Evolutionary conservation across 2,888 invertebrate genomes (phyloP), one percentile per base, ranked within the genome.

Genomic region (Zaprionus lineosus): DNA sequence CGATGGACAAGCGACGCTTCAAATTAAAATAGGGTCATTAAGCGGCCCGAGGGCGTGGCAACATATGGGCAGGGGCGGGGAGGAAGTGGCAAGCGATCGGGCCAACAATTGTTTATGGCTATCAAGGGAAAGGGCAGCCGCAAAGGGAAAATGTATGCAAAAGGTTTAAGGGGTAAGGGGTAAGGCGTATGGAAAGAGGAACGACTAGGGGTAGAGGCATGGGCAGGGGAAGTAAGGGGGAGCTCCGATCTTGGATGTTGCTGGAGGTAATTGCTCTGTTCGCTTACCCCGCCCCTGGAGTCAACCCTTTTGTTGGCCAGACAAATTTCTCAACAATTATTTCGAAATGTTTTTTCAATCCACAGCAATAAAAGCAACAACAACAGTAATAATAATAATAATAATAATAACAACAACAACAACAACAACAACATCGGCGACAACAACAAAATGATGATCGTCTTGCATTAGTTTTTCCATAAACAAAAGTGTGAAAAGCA

Each of bases 21-120:
- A 81, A 81, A 81, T 81, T 81, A 81, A 81, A 81, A 85, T 84
- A 84, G 86, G 81, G 86, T 81, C 86, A 81, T 81, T 81, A 86
- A 76, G 84, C 82, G 76, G 41, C 43, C 34, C 48, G 34, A 34
- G 44, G 48, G 57, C n/a, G n/a, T n/a, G 55, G 21, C 50, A 46
- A 37, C 28, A 36, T 33, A 28, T 19, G 33, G 18, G 40, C 48
- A 21, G 21, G 21, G 21, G 21, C 4, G 21, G 21, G 21, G 21
- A 7, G 21, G 21, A 7, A 7, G 21, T 21, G 3, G 21, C 4
- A 21, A 21, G 21, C n/a, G n/a, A n/a, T n/a, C n/a, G n/a, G n/a
- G n/a, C n/a, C n/a, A n/a, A n/a, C n/a, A n/a, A n/a, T n/a, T n/a
- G n/a, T n/a, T n/a, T n/a, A n/a, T n/a, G n/a, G n/a, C n/a, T n/a